A percentile compares a stretch with the other conserved stretches of the same genome.
Evolutionary conservation across 2,797 vertebrate genomes (phyloP).

Genomic region (Austrolebias charrua): DNA sequence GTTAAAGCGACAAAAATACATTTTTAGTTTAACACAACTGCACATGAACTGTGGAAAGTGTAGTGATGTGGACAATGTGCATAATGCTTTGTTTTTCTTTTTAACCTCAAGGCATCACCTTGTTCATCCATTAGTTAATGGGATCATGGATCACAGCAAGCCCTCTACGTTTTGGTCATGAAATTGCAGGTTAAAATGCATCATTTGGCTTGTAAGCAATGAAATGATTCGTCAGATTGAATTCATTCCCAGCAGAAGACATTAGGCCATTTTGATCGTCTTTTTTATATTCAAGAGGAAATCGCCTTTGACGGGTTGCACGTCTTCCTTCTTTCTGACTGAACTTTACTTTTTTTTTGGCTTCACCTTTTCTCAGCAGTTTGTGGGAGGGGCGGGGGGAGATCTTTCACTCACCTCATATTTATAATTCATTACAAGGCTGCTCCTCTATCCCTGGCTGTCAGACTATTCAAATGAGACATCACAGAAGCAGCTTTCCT

Average conservation of each 20-base stretch:
- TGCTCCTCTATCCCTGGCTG: constrained; percentile 69
- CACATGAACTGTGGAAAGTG: background rate
- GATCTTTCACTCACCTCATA: constrained; percentile 68
- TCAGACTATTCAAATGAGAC: constrained; percentile 80
- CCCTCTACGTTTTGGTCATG: background rate
- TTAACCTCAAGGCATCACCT: too few species aligned
- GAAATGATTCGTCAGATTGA: background rate
- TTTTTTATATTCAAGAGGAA: constrained; percentile 22
- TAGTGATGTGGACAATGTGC: too few species aligned
- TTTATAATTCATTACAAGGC: constrained; percentile 79
- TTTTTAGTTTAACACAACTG: background rate
- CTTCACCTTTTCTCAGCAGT: constrained; percentile 64
- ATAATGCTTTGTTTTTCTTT: too few species aligned
- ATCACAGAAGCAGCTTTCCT: constrained; percentile 65
- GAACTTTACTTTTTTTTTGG: constrained; percentile 67
- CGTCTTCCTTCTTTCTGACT: constrained; percentile 41
- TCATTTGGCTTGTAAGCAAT: too few species aligned
- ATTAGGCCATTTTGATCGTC: constrained; percentile 14
- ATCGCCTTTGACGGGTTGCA: constrained; percentile 36
- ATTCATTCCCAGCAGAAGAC: background rate
- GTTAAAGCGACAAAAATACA: too few species aligned
- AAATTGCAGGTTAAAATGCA: too few species aligned
- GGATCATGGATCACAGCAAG: background rate
- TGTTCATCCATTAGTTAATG: too few species aligned
- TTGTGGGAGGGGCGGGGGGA: constrained; percentile 24